phyloP scores from a whole-genome alignment of 2,113 vertebrate species.

The Fregata magnificens region DNA sequence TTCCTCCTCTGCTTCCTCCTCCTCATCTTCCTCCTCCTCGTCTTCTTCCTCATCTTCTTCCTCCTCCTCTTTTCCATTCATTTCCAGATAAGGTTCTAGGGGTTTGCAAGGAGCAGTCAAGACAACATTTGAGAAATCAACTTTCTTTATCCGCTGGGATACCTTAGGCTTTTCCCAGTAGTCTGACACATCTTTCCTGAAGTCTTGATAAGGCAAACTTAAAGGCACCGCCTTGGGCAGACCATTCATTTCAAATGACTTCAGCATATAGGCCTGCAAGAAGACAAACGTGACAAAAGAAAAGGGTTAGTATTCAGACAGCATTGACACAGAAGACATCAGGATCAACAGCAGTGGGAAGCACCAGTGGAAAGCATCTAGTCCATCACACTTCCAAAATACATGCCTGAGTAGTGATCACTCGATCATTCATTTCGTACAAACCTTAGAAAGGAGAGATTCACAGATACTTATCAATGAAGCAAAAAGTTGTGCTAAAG shows the following conservation, averaged over 20 bases:
- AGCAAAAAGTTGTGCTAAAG: not conserved
- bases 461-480: not conserved
- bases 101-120: slow-evolving; percentile 77
- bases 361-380: not conserved
- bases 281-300: slow-evolving; percentile 32
- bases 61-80: slow-evolving; percentile 60
- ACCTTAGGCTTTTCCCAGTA: slow-evolving; percentile 83
- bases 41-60: slow-evolving; percentile 44
- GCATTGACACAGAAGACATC: not conserved
- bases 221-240: slow-evolving; percentile 80
- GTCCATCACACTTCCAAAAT: not conserved
- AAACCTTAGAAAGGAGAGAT: not conserved
- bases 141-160: slow-evolving; percentile 84
- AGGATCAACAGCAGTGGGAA: not conserved
- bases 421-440: not conserved
- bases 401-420: not conserved
- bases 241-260: slow-evolving; percentile 77
- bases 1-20: slow-evolving; percentile 70
- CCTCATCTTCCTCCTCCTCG: slow-evolving; percentile 50
- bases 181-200: slow-evolving; percentile 81
- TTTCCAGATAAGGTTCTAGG: slow-evolving; percentile 60
- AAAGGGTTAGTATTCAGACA: not conserved
- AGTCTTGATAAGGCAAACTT: slow-evolving; percentile 87
- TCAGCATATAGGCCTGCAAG: slow-evolving; percentile 78
- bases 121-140: slow-evolving; percentile 88